Base-by-base conservation (phyloP, 2,888 invertebrate genomes). In the Thymelicus lineola region DNA sequence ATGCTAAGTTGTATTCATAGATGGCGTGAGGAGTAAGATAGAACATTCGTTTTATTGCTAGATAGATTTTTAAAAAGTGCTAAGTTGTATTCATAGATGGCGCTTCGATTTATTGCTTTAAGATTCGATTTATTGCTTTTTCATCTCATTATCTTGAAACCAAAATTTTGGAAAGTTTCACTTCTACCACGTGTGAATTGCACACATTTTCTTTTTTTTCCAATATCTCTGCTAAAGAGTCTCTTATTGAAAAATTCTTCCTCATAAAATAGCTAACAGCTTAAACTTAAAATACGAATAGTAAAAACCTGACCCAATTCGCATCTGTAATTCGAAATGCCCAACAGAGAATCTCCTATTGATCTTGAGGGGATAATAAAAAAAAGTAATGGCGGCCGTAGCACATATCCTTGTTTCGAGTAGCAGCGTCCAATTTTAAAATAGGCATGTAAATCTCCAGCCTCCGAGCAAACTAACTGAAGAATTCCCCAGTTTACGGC, bases 281-380 rank as follows among this genome's bases (percentile, higher is more conserved):
- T 14, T 5, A 10, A 17, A 10, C 12, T 20, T 53, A 53, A 53
- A 53, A 53, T 17, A 20, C 20, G 53, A 53, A 53, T 20, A 20
- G 53, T 53, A 53, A 53, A 42, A 53, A 53, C 12, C 20, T 28
- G 20, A 53, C 53, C 53, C 20, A 53, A 53, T 53, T 53, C 17
- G 20, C 10, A 20, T 53, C 20, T 53, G 53, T 12, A 12, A 53
- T 20, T 20, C 20, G 53, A 53, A 20, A 53, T 53, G 5, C 12
- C 20, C 20, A 53, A 20, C 53, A 53, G 50, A 14, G 50, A 17
- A 50, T 50, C 50, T 50, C 4, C 20, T 53, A 53, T 53, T 53
- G 53, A 53, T 53, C 53, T 53, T 53, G 53, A 53, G 53, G 53
- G 53, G 20, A 53, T 53, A 53, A 53, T 53, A 53, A 53, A 53